phyloP scores from a whole-genome alignment of 2,113 vertebrate species.

The Chauna torquata region DNA sequence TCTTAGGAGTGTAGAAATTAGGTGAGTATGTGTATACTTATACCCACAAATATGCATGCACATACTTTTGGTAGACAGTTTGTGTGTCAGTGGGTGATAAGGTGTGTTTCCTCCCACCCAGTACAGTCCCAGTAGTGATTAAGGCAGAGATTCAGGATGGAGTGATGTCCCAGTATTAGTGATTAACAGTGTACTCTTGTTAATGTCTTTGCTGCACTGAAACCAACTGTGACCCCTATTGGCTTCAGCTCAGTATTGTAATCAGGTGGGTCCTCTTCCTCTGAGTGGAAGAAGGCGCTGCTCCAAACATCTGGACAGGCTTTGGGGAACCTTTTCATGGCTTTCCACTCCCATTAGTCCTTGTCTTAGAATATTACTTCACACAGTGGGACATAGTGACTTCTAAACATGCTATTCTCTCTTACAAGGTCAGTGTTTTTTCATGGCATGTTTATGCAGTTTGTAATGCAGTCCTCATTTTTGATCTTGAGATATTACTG shows the following conservation, averaged over 20 bases:
- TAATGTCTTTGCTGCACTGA: background rate
- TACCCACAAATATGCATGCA: background rate
- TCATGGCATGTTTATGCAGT: background rate
- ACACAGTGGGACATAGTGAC: background rate
- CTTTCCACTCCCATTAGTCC: background rate
- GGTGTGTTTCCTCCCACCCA: background rate
- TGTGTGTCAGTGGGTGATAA: background rate
- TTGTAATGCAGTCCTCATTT: background rate
- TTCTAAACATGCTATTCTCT: background rate
- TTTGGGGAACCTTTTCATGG: background rate
- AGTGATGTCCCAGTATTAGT: background rate
- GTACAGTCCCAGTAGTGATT: background rate
- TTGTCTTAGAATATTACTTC: background rate
- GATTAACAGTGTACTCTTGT: background rate
- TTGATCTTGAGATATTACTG: background rate
- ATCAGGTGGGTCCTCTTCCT: background rate
- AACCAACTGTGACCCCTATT: accelerated
- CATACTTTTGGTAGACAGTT: background rate
- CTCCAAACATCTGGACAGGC: background rate
- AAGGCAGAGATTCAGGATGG: background rate
- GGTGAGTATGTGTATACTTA: background rate
- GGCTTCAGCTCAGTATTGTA: background rate
- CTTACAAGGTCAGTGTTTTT: background rate
- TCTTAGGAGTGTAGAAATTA: background rate
- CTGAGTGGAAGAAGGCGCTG: background rate